Evolutionary conservation across 2,888 invertebrate genomes (phyloP), one percentile per base, ranked within the genome.

Genomic region (Drosophila dives): DNA sequence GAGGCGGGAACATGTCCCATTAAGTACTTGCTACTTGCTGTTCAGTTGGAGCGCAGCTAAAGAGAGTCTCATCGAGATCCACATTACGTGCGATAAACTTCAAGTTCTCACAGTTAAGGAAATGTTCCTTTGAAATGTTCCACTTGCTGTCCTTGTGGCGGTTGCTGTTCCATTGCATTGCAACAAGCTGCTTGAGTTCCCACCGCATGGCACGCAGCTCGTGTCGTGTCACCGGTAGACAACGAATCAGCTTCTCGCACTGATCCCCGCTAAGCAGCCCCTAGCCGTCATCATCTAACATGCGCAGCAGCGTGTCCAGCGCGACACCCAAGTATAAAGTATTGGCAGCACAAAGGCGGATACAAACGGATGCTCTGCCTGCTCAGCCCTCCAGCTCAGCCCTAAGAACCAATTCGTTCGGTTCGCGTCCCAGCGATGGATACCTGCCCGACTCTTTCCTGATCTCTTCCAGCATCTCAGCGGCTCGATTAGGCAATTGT

Each of bases 31-130:
- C 2, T 6, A 36, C 17, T 54, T 26, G 26, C n/a, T 34, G 26
- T 10, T 67, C 36, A 79, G 45, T 45, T 34, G 56, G 86, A 74
- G 15, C 71, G 56, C 55, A 68, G 53, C 33, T 29, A 29, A 73
- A 72, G 11, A 77, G 73, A n/a, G 59, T 68, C 56, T 76, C 62
- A 63, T 83, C 73, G 40, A 78, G 76, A 65, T 82, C 81, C 48
- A 84, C 51, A 4, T 67, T 63, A 2, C 69, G 53, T n/a, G 82
- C 84, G 10, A 81, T 81, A 29, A 81, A 78, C 17, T 45, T 64
- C 42, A 82, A 63, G 29, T 81, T 73, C 12, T 54, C 23, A 29
- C 63, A 50, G 33, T 58, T 64, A 23, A 66, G 40, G 32, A 26
- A 34, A 5, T n/a, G n/a, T n/a, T n/a, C 34, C 62, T 11, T 12